Percentiles rank a stretch among this genome's conserved stretches.
Evolutionary conservation across 2,888 invertebrate species (phyloP).

Genomic region (Andrena chrysosceles): DNA sequence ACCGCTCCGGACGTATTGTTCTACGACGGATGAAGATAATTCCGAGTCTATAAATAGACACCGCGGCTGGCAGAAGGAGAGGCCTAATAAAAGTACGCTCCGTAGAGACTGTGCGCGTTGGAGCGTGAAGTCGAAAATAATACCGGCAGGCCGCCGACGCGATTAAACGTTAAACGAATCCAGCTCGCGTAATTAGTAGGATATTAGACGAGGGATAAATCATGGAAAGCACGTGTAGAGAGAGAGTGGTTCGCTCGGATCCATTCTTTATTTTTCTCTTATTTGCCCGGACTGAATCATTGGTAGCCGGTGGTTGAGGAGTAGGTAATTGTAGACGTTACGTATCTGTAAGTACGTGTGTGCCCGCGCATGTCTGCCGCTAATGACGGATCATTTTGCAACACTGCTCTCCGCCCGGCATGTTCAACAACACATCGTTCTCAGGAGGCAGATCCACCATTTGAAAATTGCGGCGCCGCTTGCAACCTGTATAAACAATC

Average conservation of each 20-base stretch:
- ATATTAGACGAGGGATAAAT: neutral
- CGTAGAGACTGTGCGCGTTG: constrained; percentile 47
- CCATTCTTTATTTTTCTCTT: neutral
- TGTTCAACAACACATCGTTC: constrained; percentile 64
- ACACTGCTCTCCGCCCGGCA: constrained; percentile 50
- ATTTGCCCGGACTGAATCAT: constrained; percentile 4
- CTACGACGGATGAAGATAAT: constrained; percentile 72
- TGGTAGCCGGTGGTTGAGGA: constrained; percentile 25
- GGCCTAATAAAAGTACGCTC: constrained; percentile 65
- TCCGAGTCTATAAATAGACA: constrained; percentile 71
- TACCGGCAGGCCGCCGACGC: constrained; percentile 12
- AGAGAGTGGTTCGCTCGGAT: neutral
- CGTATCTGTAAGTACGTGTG: constrained; percentile 20
- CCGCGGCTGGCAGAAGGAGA: constrained; percentile 63
- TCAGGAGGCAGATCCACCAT: constrained; percentile 67
- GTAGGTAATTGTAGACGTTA: constrained; percentile 49
- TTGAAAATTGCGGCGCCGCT: constrained; percentile 76
- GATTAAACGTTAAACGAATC: constrained; percentile 28
- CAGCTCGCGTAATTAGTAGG: neutral
- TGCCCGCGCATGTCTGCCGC: constrained; percentile 22
- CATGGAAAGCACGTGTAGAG: neutral
- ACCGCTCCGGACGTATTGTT: constrained; percentile 62
- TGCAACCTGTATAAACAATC: constrained; percentile 79
- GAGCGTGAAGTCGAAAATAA: constrained; percentile 55
- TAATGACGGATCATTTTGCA: constrained; percentile 59